Evolutionary conservation across 2,888 invertebrate genomes (phyloP).

Genomic region (Drosophila borborema): DNA sequence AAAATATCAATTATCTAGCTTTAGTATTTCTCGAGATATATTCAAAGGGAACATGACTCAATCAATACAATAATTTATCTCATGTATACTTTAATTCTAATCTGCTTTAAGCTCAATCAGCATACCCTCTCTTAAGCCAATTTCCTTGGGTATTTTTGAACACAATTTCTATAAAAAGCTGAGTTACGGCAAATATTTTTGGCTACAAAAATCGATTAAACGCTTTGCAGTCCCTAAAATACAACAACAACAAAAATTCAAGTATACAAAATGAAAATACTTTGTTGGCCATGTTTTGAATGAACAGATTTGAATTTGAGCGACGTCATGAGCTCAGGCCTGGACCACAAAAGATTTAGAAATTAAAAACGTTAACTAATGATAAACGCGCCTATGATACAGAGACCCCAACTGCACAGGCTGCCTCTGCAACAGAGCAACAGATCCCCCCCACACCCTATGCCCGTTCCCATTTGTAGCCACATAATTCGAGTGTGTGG

Average conservation of each 20-base stretch:
- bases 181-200: conserved; percentile 38
- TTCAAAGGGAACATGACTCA: neutral
- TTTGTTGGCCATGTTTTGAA: conserved; percentile 51
- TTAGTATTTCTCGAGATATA: neutral
- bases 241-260: neutral
- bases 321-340: conserved; percentile 57
- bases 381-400: conserved; percentile 61
- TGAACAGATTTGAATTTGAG: conserved; percentile 57
- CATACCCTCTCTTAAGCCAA: neutral
- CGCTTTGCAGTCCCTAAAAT: conserved; percentile 50
- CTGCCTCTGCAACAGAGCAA: conserved; percentile 3
- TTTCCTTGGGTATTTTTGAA: neutral
- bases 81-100: neutral
- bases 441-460: neutral
- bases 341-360: conserved; percentile 49
- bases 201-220: conserved; percentile 82
- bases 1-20: rapidly evolving
- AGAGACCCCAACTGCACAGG: conserved; percentile 10
- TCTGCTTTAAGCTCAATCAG: neutral
- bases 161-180: conserved; percentile 6
- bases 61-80: too few species aligned
- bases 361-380: conserved; percentile 68
- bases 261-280: neutral
- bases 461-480: neutral
- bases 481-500: conserved; percentile 65